Conservation (phyloP, 2,888 invertebrate species). For the Antitype chi region DNA sequence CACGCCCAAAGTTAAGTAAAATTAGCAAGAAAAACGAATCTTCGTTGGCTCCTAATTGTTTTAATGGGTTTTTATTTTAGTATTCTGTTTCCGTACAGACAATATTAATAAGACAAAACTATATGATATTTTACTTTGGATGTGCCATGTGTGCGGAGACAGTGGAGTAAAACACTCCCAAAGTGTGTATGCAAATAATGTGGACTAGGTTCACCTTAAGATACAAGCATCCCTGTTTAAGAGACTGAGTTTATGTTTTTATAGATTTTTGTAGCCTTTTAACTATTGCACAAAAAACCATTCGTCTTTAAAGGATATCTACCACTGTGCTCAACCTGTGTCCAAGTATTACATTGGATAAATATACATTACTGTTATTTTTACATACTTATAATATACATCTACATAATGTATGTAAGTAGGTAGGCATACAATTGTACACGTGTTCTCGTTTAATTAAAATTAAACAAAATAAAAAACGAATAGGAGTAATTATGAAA, state of each 20-base stretch:
- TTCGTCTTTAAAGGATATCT: background rate
- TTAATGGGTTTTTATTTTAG: no score
- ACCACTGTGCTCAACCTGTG: background rate
- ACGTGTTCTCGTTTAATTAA: conserved; percentile 14
- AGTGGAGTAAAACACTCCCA: no score
- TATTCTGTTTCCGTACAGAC: no score
- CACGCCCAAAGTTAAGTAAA: no score
- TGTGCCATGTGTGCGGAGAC: no score
- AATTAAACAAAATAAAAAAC: conserved; percentile 33
- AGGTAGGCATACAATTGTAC: background rate
- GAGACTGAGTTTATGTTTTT: background rate
- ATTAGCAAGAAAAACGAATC: no score
- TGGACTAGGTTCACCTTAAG: no score
- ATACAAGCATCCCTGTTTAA: background rate
- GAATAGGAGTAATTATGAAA: conserved; percentile 14
- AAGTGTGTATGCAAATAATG: no score
- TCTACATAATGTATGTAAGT: no score
- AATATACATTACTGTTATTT: background rate
- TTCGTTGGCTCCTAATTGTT: no score
- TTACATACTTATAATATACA: background rate
- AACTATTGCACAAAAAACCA: background rate
- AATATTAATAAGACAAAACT: no score
- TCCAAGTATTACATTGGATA: background rate
- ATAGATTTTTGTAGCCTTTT: background rate
- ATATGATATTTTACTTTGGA: no score